Evolutionary conservation across 2,797 vertebrate species (phyloP).

Genomic region (Apogon talboti): DNA sequence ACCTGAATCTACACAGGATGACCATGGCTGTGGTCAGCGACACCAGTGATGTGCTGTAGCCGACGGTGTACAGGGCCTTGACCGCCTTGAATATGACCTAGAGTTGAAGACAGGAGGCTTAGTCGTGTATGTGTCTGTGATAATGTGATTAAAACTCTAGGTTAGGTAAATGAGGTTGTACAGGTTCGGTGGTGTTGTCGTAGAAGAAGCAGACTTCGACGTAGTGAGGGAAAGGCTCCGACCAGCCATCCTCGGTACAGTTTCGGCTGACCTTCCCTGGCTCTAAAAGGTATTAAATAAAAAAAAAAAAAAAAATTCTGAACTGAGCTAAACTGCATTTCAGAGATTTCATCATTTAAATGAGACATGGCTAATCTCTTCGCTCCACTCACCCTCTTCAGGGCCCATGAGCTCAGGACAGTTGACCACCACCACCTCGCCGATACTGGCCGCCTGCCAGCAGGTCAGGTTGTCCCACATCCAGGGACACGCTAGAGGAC

Average conservation of each 20-base stretch:
- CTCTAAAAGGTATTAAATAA: constrained; percentile 69
- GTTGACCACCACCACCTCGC: constrained; percentile 89
- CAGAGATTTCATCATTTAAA: background rate
- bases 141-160: background rate
- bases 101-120: constrained; percentile 31
- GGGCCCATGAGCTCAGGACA: constrained; percentile 90
- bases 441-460: constrained; percentile 90
- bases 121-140: background rate
- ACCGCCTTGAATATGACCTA: constrained; percentile 92
- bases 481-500: constrained; percentile 87
- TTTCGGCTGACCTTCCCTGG: constrained; percentile 90
- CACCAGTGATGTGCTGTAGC: constrained; percentile 96
- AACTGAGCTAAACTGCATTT: background rate
- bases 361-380: background rate
- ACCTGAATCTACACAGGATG: constrained; percentile 98
- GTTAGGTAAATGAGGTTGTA: constrained; percentile 42
- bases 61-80: constrained; percentile 96
- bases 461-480: constrained; percentile 98
- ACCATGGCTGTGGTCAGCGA: constrained; percentile 97
- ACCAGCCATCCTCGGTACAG: constrained; percentile 94
- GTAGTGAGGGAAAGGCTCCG: constrained; percentile 94
- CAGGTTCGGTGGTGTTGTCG: constrained; percentile 86
- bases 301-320: background rate
- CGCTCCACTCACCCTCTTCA: constrained; percentile 83
- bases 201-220: constrained; percentile 88